phyloP scores from a whole-genome alignment of 2,113 vertebrate genomes.

The Cynopterus brachyotis region DNA sequence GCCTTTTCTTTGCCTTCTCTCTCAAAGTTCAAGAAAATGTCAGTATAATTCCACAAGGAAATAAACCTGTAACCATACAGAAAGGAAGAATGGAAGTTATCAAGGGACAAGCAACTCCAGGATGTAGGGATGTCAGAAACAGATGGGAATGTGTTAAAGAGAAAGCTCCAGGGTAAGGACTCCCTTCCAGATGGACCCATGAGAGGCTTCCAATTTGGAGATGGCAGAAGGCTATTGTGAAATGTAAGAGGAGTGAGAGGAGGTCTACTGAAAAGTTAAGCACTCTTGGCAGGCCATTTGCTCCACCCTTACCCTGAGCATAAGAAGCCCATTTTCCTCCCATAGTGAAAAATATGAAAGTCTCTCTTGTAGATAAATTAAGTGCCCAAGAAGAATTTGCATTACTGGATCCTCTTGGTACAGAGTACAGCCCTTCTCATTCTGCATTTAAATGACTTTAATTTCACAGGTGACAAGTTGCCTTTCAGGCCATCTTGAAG shows the following conservation, averaged over 20 bases:
- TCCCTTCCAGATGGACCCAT: neutral
- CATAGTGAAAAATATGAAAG: neutral
- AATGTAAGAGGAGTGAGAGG: accelerated
- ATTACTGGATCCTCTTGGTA: neutral
- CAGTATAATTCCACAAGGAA: neutral
- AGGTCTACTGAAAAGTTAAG: neutral
- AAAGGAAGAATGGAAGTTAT: neutral
- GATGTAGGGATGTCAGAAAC: neutral
- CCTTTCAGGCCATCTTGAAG: neutral
- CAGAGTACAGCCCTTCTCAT: neutral
- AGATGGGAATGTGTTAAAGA: neutral
- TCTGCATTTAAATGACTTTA: neutral
- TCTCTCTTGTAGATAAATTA: neutral
- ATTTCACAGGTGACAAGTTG: neutral
- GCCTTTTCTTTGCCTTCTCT: neutral
- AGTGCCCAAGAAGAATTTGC: neutral
- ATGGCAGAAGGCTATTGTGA: neutral
- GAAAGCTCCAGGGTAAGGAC: neutral
- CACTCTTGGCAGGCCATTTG: neutral
- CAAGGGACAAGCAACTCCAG: neutral
- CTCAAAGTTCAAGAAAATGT: neutral
- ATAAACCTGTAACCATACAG: neutral
- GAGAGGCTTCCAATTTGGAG: neutral
- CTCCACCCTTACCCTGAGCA: neutral
- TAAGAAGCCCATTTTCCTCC: neutral